Conservation (phyloP, 2,113 vertebrate genomes). For the Columbina picui region DNA sequence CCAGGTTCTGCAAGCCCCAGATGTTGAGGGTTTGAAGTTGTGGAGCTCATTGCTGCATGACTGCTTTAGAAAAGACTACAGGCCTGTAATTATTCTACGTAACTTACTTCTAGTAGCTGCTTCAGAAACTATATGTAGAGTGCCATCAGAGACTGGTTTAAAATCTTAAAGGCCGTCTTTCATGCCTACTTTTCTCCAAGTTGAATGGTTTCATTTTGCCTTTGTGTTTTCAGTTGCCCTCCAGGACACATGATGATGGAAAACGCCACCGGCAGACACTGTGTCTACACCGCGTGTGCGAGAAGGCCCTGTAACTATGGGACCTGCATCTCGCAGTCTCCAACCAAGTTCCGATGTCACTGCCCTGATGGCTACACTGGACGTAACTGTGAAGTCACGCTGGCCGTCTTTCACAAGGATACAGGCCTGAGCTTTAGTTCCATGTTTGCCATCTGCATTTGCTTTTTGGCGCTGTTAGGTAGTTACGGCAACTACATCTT, state of each 20-base stretch:
- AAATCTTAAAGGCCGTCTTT: background rate
- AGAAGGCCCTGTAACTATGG: constrained; percentile 83
- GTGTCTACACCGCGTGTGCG: constrained; percentile 83
- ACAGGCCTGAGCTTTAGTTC: constrained; percentile 89
- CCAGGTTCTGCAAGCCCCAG: background rate
- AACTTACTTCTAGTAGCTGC: background rate
- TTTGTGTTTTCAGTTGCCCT: constrained; percentile 79
- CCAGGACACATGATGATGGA: constrained; percentile 82
- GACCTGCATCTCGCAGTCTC: constrained; percentile 83
- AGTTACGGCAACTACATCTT: constrained; percentile 78
- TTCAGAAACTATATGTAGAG: background rate
- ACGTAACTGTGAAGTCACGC: constrained; percentile 80
- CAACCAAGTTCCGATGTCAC: constrained; percentile 82
- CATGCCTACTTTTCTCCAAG: background rate
- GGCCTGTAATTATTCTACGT: background rate
- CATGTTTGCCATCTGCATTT: constrained; percentile 88
- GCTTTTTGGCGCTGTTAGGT: constrained; percentile 89
- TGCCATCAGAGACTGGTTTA: background rate
- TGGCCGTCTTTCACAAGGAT: constrained; percentile 84
- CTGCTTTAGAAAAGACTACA: background rate
- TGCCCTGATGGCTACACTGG: constrained; percentile 84
- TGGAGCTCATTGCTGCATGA: background rate
- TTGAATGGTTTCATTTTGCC: background rate
- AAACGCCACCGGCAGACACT: constrained; percentile 81
- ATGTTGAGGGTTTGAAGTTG: background rate